Base-by-base conservation (phyloP, 2,888 invertebrate species). In the Perdita meconis region DNA sequence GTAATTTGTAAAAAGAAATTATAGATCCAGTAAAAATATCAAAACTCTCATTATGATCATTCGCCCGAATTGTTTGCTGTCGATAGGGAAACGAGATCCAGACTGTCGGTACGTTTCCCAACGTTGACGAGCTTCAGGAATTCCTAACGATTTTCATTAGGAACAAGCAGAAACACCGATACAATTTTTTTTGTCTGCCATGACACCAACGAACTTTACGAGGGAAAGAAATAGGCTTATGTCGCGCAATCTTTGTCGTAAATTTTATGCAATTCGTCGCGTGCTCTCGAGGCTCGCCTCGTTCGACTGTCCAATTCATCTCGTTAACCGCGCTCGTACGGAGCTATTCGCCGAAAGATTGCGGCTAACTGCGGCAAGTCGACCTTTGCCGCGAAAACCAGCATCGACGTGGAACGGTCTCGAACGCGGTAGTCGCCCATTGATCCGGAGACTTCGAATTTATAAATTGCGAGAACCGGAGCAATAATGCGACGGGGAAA, bases 301-400 rank as follows among this genome's bases (percentile, higher is more conserved):
- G 63, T 63, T 70, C 42, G 10, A 47, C 69, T 40, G 63, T 64
- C 71, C 71, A 71, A 70, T 71, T 74, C 57, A 74, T 71, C 70
- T 74, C 63, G 61, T 71, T 74, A 71, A 71, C 56, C 40, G 57
- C 30, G 38, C 61, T 13, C 34, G 34, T 36, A 36, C 61, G 42
- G 36, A 36, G 51, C 71, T 59, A 24, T 59, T 71, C 71, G 74
- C 57, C 51, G 50, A 70, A 73, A 70, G 63, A 71, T 74, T 53
- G 50, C 51, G 70, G 42, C 70, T 16, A 59, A 64, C 51, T 44
- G 73, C 57, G 36, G 26, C 63, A 22, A 22, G 47, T 19, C 59
- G 65, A 72, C 65, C 72, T 60, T 75, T 38, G 74, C 56, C 69
- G 70, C 69, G 61, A 73, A 69, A 73, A 59, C 26, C 6, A 5